phyloP scores from a whole-genome alignment of 2,888 invertebrate species.

The Drosophila anomelani region DNA sequence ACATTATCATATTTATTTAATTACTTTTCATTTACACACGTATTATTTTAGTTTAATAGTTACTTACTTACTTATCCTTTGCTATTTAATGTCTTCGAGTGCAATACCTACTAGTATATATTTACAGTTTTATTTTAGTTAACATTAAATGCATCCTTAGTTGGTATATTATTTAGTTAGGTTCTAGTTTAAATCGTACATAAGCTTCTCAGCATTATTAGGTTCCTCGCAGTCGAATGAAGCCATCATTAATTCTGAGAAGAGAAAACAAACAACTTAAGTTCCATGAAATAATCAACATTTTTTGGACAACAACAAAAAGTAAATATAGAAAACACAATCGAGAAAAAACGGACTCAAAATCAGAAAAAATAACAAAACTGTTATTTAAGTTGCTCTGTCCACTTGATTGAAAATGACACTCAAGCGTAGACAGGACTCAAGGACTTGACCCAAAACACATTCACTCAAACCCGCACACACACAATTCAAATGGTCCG shows the following conservation, averaged over 20 bases:
- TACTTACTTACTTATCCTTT: slow-evolving; percentile 28
- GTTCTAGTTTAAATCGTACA: slow-evolving; percentile 81
- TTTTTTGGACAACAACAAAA: not conserved
- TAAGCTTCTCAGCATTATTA: slow-evolving; percentile 82
- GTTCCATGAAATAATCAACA: slow-evolving; percentile 18
- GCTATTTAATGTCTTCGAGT: slow-evolving; percentile 14
- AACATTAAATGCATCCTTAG: slow-evolving; percentile 44
- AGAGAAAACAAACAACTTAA: slow-evolving; percentile 13
- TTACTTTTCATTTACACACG: slow-evolving; percentile 29
- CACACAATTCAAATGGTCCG: slow-evolving; percentile 39
- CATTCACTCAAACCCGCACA: slow-evolving; percentile 16
- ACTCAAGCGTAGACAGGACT: slow-evolving; percentile 60
- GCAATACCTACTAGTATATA: slow-evolving; percentile 21
- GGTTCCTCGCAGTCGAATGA: slow-evolving; percentile 84
- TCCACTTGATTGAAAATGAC: slow-evolving; percentile 72
- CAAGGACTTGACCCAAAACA: slow-evolving; percentile 24
- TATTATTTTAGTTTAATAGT: slow-evolving; percentile 2
- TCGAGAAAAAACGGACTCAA: slow-evolving; percentile 37
- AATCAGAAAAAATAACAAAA: slow-evolving; percentile 48
- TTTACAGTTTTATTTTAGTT: slow-evolving; percentile 20
- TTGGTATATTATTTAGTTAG: slow-evolving; percentile 15
- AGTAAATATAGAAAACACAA: not conserved
- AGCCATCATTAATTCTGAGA: slow-evolving; percentile 83
- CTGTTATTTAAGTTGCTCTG: slow-evolving; percentile 59
- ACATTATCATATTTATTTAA: slow-evolving; percentile 36